A percentile compares a stretch with the other conserved stretches of the same genome.
Conservation (phyloP, 2,113 vertebrate genomes). For the Podarcis muralis region DNA sequence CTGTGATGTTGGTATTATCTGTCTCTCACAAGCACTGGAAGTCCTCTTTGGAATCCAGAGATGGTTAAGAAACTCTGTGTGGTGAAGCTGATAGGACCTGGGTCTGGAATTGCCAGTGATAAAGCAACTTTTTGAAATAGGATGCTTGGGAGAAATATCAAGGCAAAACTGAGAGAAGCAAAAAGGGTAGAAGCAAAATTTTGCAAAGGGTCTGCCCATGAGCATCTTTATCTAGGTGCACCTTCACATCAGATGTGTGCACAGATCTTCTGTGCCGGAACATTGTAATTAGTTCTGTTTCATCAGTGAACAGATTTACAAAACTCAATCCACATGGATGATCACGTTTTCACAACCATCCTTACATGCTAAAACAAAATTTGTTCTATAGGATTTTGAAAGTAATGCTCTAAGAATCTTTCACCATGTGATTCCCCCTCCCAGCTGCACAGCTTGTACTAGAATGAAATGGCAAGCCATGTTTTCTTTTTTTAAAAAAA, state of each 20-base stretch:
- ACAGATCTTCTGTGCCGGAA: background rate
- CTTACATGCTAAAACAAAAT: background rate
- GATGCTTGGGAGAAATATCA: background rate
- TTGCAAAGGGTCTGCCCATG: background rate
- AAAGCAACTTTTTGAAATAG: background rate
- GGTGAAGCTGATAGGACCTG: background rate
- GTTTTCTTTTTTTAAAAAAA: background rate
- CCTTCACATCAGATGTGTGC: background rate
- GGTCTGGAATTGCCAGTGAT: background rate
- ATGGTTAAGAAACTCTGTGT: background rate
- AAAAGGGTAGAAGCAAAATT: background rate
- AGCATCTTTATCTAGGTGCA: background rate
- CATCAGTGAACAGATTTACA: background rate
- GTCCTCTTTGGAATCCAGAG: background rate
- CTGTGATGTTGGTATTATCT: background rate
- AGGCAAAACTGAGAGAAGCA: background rate
- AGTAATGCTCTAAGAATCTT: background rate
- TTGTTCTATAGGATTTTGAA: background rate
- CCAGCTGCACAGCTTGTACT: background rate
- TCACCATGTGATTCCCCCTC: background rate
- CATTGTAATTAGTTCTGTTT: background rate
- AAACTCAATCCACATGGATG: background rate
- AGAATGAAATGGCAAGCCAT: background rate
- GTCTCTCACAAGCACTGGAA: background rate
- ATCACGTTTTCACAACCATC: background rate